Evolutionary conservation across 2,888 invertebrate genomes (phyloP), one percentile per base, ranked within the genome.

Genomic region (Acrobasis consociella): DNA sequence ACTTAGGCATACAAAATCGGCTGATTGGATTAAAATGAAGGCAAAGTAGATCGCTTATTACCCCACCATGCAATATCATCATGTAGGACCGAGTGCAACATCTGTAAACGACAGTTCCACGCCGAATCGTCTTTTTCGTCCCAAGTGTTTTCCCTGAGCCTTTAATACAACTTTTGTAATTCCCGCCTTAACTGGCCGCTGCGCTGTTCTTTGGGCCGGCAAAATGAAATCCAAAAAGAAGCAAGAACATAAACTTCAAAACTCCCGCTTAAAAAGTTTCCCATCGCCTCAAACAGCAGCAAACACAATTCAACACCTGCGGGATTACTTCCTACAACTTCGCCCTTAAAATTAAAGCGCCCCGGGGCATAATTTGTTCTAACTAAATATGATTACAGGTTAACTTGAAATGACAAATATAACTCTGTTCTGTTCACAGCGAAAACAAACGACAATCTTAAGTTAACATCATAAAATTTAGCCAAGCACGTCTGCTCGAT

Each of bases 251-350:
- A 75, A 56, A 78, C 70, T 75, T 73, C 64, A 13, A 52, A 72
- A 77, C 70, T 78, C 73, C 63, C 67, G 69, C 70, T 77, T 70
- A 74, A 66, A 75, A 82, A 83, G 75, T 84, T 84, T 70, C 67
- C 68, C 72, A 71, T 73, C 74, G 74, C 76, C 77, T 74, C 75
- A 66, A 80, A 80, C 77, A 81, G 80, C 76, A 78, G 78, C 74
- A 76, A 78, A 83, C 78, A 81, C 76, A 79, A 75, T 75, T 76
- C 75, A 71, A 73, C 80, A 85, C 81, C 82, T 82, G 82, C 69
- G 80, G 80, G 80, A 80, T 77, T 78, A 76, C 76, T 80, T 74
- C 66, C 71, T 67, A 63, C 65, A 81, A 81, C 75, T 81, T 76
- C 65, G 66, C 64, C 65, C 73, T 73, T 76, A 73, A 81, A 82